Percentiles rank a stretch among this genome's conserved stretches.
phyloP scores from a whole-genome alignment of 2,113 vertebrate genomes.

The Numenius arquata region DNA sequence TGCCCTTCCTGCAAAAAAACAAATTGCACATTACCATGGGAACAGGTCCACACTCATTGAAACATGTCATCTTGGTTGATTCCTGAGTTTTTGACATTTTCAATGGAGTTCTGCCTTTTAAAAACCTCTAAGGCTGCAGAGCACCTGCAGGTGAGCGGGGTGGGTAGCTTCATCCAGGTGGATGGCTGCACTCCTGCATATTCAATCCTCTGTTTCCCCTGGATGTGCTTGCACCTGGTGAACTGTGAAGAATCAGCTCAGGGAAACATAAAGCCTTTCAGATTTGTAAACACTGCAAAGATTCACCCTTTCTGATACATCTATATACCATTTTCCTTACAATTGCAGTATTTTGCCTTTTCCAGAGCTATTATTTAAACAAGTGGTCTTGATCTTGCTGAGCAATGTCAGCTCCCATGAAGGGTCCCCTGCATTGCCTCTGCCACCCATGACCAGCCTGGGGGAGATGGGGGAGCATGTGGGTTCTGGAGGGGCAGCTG shows the following conservation, averaged over 20 bases:
- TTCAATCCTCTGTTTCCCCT: neutral
- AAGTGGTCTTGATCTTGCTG: neutral
- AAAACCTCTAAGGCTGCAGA: neutral
- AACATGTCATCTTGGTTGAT: neutral
- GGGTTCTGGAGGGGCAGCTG: neutral
- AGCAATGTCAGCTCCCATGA: neutral
- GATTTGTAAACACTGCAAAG: neutral
- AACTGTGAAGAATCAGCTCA: neutral
- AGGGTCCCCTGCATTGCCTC: neutral
- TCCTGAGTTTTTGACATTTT: neutral
- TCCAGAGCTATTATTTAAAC: neutral
- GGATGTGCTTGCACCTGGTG: neutral
- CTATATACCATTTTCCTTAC: accelerated
- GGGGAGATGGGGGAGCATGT: too few species aligned
- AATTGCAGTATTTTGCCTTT: neutral
- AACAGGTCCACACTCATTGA: neutral
- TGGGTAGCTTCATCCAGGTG: neutral
- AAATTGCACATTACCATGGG: neutral
- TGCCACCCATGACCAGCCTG: neutral
- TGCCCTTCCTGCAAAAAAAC: neutral
- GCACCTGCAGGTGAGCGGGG: neutral
- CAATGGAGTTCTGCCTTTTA: neutral
- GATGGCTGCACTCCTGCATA: neutral
- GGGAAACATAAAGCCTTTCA: neutral
- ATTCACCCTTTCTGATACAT: neutral